Evolutionary conservation across 1,140 invertebrate genomes (phyloP).

Genomic region (Saccostrea glomerata): DNA sequence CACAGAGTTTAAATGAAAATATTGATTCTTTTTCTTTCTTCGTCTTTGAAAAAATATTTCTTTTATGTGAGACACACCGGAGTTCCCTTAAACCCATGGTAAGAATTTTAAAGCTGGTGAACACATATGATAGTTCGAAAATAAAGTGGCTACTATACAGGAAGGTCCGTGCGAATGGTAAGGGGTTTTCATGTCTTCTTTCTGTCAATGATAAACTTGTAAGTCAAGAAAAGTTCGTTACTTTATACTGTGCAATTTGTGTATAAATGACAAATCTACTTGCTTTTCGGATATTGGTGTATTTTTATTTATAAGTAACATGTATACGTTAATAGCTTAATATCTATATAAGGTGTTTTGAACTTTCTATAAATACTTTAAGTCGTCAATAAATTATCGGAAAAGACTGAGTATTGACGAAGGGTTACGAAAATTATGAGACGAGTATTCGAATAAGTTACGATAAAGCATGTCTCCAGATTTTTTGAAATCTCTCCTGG

Average conservation of each 20-base stretch:
- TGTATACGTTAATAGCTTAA: too few relatives aligned
- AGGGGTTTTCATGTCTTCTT: too few relatives aligned
- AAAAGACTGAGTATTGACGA: background rate
- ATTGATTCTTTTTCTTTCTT: slow-evolving; percentile 18
- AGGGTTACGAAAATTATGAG: background rate
- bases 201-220: too few relatives aligned
- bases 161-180: too few relatives aligned
- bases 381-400: background rate
- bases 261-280: too few relatives aligned
- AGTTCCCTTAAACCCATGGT: slow-evolving; percentile 11
- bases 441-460: background rate
- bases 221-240: too few relatives aligned
- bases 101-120: too few relatives aligned
- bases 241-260: too few relatives aligned
- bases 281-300: too few relatives aligned
- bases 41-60: background rate
- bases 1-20: slow-evolving; percentile 19
- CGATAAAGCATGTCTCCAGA: background rate
- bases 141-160: too few relatives aligned
- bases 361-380: background rate
- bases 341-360: background rate
- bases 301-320: too few relatives aligned
- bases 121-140: too few relatives aligned
- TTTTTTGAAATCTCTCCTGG: background rate
- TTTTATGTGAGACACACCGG: background rate